Evolutionary conservation across 2,888 invertebrate species (phyloP).

Genomic region (Melolontha melolontha): DNA sequence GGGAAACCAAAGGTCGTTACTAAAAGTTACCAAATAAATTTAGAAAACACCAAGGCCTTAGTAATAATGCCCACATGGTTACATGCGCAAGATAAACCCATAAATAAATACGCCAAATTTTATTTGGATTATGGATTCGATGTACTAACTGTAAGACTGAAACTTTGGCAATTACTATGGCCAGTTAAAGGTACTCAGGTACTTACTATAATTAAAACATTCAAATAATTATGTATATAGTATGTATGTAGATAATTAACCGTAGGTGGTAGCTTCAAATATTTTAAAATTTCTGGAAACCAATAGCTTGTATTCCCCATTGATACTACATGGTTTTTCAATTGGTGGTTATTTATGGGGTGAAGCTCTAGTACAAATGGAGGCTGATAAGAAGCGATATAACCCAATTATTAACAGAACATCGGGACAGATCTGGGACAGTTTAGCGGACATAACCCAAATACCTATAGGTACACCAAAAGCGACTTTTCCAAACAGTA

Average conservation of each 20-base stretch:
- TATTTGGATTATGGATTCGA: slow-evolving; percentile 90
- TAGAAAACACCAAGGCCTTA: slow-evolving; percentile 75
- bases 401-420: slow-evolving; percentile 75
- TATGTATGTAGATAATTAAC: slow-evolving; percentile 17
- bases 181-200: slow-evolving; percentile 84
- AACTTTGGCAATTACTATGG: slow-evolving; percentile 90
- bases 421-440: slow-evolving; percentile 90
- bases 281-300: slow-evolving; percentile 79
- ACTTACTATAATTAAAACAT: slow-evolving; percentile 33
- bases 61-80: slow-evolving; percentile 89
- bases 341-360: slow-evolving; percentile 92
- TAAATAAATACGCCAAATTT: slow-evolving; percentile 85
- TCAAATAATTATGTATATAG: not conserved
- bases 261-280: slow-evolving; percentile 80
- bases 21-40: slow-evolving; percentile 66
- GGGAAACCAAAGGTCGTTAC: slow-evolving; percentile 57
- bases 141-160: slow-evolving; percentile 82
- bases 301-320: slow-evolving; percentile 74
- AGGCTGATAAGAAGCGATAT: slow-evolving; percentile 69
- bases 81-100: slow-evolving; percentile 83
- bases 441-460: slow-evolving; percentile 82
- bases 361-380: slow-evolving; percentile 77
- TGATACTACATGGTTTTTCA: slow-evolving; percentile 90
- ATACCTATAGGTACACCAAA: slow-evolving; percentile 76
- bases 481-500: slow-evolving; percentile 80